Base-by-base conservation (phyloP, 2,113 vertebrate species). In the Falcunculus frontatus region DNA sequence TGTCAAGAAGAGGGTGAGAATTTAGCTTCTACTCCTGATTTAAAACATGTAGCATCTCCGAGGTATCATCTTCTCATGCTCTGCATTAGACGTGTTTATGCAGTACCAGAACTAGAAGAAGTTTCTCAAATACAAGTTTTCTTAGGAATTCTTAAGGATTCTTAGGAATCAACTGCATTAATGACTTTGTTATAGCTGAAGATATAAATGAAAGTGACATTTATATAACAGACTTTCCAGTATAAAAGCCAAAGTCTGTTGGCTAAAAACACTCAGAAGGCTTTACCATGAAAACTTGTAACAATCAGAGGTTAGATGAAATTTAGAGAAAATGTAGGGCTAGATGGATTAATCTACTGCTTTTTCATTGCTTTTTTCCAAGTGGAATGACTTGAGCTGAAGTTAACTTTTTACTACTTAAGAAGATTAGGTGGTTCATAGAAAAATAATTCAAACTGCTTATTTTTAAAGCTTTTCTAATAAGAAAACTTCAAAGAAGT, bases 401-500 rank as follows among this genome's bases (percentile, higher is more conserved):
- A 93, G 85, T 93, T 87, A 92, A 90, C 85, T 81, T 95, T 95
- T 94, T 95, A 42, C 65, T 90, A 13, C 60, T 78, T 93, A 92
- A 93, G 88, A 81, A 96, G 86, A 87, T 96, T 69, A 93, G 49
- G 53, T 79, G 52, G 69, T 92, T 73, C 60, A 84, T 92, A 93
- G 90, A 84, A 96, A 92, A 97, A 95, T 87, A 94, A 84, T 94
- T 92, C 80, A 73, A 96, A 91, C 57, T 96, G 56, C 73, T 92
- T 95, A 84, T 89, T 97, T 97, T 92, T 79, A 91, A 93, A 96
- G 76, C 69, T 93, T 93, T 93, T 96, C 93, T 93, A 96, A 84
- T 94, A 93, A 92, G 92, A 96, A 93, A 93, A 92, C 95, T 97
- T 97, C 90, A 96, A 96, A 96, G 96, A 96, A 73, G 65, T 89